Base-by-base conservation (phyloP, 2,888 invertebrate genomes). In the Drosophila greeni region DNA sequence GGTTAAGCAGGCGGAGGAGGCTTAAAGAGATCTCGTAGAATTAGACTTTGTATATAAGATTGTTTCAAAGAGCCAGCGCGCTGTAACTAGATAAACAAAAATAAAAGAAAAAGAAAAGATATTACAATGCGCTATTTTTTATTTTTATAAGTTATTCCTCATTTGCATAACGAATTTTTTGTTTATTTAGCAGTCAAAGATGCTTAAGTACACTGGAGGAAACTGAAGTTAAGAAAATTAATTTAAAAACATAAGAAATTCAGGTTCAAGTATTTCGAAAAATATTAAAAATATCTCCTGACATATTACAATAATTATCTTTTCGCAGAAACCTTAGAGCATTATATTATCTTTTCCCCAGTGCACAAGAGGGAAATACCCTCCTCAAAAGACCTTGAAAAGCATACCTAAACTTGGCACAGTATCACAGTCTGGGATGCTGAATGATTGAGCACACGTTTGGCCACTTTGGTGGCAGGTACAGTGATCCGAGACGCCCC, bases 351-450 rank as follows among this genome's bases (percentile, higher is more conserved):
- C 2, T 24, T 37, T 43, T 20, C 8, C 23, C 16, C 16, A 3
- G 16, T 45, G 23, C 24, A 37, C 9, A 24, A 48, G 37, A 42
- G 37, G 53, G 49, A 59, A 66, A 73, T 70, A 60, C 60, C 71
- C 66, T 16, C 3, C 43, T 1, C 7, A 37, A 36, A 37, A 68
- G 73, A 77, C 78, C 78, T 75, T 77, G 76, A 77, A 64, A 64
- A 59, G n/a, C 14, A 40, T 3, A 51, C 34, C 33, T 18, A 51
- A 66, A 39, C 51, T 53, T 56, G 48, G 24, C 55, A 64, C 61
- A 68, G 34, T 48, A 59, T 36, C 48, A 3, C 4, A 14, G 61
- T 20, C 29, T 40, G 33, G 39, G 61, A 40, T 47, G 16, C 12
- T n/a, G 24, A 1, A 62, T 55, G 47, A 62, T 65, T 54, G 36